Base-by-base conservation (phyloP, 2,888 invertebrate species). In the Agelastica alni region DNA sequence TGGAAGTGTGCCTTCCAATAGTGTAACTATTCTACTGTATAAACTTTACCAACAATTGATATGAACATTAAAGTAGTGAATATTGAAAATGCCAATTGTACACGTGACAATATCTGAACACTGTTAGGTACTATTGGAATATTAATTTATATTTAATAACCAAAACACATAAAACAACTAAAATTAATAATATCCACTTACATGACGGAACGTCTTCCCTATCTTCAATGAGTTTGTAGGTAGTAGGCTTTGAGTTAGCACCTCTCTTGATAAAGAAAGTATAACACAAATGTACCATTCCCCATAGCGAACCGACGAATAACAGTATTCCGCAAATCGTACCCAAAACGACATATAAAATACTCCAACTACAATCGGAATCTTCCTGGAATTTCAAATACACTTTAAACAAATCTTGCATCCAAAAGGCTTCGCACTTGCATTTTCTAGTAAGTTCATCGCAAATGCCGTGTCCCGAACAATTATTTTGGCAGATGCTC, bases 401-500 rank as follows among this genome's bases (percentile, higher is more conserved):
- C 3, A 71, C 65, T 59, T 72, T 74, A 48, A 76, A 74, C 64
- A 72, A 55, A 55, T 76, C 72, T 64, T 93, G 89, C 93, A 96
- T 96, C 96, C 96, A 96, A 80, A 96, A 96, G 13, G 94, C 91
- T 77, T 96, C 93, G 77, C 96, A 96, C 67, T 90, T 83, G 71
- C 96, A 96, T 49, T 85, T 82, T 66, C 95, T 83, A 4, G 91
- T 86, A 64, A 87, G 85, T 70, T 88, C 87, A 75, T 93, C 88
- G 78, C 96, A 96, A 26, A 83, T 82, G 46, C 96, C 96, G 77
- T 96, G 96, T 37, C 89, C 89, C 30, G 95, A 95, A 78, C 96
- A 96, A 75, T 90, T 83, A 78, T 94, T 94, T 70, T 96, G 94
- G 72, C 96, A 96, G 51, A 94, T 84, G 26, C 86, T 83, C 1